These are phyloP conservation scores for Cacatua alba DNA, from an alignment of 2,113 vertebrate species.

Conservation along the genomic window DNA sequence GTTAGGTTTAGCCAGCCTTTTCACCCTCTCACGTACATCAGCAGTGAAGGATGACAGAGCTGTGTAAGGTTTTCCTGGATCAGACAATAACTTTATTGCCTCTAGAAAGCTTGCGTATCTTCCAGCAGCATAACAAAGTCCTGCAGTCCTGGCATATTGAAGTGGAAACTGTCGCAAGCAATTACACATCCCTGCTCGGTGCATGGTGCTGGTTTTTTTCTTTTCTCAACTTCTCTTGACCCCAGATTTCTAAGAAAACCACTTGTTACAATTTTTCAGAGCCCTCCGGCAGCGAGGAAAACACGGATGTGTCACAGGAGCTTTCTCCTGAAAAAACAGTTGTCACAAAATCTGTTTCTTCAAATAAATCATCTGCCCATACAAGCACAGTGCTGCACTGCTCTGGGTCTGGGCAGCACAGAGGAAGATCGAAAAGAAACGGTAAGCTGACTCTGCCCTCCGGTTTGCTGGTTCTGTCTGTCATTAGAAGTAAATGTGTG, in stretches of 20 bases:
- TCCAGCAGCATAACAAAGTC: neutral
- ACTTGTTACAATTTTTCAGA: conserved; percentile 58
- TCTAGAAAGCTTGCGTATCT: conserved; percentile 42
- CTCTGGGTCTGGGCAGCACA: conserved; percentile 79
- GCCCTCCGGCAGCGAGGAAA: conserved; percentile 83
- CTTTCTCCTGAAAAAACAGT: conserved; percentile 72
- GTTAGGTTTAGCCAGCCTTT: neutral
- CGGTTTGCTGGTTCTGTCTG: neutral
- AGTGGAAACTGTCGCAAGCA: neutral
- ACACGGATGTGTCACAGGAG: conserved; percentile 76
- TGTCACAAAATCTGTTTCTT: conserved; percentile 76
- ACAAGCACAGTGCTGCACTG: conserved; percentile 78
- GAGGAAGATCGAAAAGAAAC: conserved; percentile 78
- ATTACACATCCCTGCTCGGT: fast-evolving
- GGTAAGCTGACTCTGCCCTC: conserved; percentile 60
- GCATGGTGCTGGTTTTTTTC: neutral
- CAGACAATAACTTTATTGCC: neutral
- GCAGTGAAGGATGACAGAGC: neutral
- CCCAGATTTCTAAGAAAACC: neutral
- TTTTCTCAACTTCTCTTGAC: neutral
- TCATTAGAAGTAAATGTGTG: neutral
- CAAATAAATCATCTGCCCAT: conserved; percentile 76
- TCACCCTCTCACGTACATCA: neutral
- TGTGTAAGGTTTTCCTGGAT: neutral
- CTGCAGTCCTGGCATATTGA: neutral